Percentiles rank a stretch among this genome's conserved stretches.
These are phyloP conservation scores for Nemotelus nigrinus DNA, from an alignment of 2,888 invertebrate species.

Conservation along the genomic window DNA sequence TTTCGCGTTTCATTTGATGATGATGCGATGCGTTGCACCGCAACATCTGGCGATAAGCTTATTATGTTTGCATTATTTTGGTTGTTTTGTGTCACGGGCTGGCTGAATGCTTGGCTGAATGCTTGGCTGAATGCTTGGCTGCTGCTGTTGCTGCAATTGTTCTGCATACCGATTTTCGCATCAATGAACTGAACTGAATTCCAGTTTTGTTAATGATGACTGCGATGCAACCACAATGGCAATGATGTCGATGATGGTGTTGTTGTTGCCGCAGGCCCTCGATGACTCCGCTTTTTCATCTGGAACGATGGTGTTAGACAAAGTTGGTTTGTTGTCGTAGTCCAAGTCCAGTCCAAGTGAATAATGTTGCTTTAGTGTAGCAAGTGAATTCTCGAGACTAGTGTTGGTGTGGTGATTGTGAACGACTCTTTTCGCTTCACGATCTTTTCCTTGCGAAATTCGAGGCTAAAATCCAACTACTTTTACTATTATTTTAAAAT, in stretches of 20 bases:
- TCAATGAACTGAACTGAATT: neutral
- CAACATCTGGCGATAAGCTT: neutral
- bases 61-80: conserved; percentile 18
- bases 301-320: neutral
- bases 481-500: conserved; percentile 31
- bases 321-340: too few relatives aligned
- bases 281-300: neutral
- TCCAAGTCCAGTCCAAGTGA: too few relatives aligned
- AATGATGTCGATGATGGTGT: neutral
- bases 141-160: conserved; percentile 11
- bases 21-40: too few relatives aligned
- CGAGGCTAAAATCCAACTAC: conserved; percentile 35
- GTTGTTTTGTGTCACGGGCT: too few relatives aligned
- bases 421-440: too few relatives aligned
- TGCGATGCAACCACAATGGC: neutral
- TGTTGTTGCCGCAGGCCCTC: neutral
- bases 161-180: conserved; percentile 6
- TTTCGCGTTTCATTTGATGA: too few relatives aligned
- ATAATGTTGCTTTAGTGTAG: too few relatives aligned
- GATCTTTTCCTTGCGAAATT: conserved; percentile 3
- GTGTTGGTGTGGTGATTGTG: too few relatives aligned
- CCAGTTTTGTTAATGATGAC: neutral
- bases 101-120: neutral
- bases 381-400: too few relatives aligned
- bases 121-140: neutral